Evolutionary conservation across 2,888 invertebrate genomes (phyloP).

Genomic region (Brachyptera putata): DNA sequence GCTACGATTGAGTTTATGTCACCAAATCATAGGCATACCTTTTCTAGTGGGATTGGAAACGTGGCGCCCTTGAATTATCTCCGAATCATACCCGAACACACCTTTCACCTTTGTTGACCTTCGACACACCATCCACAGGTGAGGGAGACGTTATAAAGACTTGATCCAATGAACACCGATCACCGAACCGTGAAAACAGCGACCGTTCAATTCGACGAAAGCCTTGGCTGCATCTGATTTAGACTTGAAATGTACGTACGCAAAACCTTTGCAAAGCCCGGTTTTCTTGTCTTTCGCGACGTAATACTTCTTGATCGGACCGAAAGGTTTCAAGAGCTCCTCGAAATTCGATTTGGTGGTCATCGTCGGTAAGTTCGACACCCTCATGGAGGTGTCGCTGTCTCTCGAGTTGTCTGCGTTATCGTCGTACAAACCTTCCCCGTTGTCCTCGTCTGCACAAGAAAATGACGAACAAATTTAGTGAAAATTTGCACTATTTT

Average conservation of each 20-base stretch:
- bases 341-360: conserved; percentile 93
- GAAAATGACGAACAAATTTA: too few relatives aligned
- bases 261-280: conserved; percentile 90
- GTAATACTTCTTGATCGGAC: conserved; percentile 88
- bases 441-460: too few relatives aligned
- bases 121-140: too few relatives aligned
- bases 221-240: conserved; percentile 89
- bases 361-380: conserved; percentile 95
- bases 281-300: conserved; percentile 90
- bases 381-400: conserved; percentile 88
- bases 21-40: too few relatives aligned
- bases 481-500: too few relatives aligned
- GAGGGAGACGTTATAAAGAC: too few relatives aligned
- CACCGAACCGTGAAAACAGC: conserved; percentile 97
- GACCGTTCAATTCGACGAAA: conserved; percentile 81
- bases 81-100: too few relatives aligned
- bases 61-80: too few relatives aligned
- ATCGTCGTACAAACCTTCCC: conserved; percentile 66
- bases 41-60: too few relatives aligned
- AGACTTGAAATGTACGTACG: conserved; percentile 94
- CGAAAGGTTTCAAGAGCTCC: conserved; percentile 93
- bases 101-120: too few relatives aligned
- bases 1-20: too few relatives aligned
- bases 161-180: conserved; percentile 99
- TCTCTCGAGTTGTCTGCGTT: conserved; percentile 56